Evolutionary conservation across 2,888 invertebrate species (phyloP).

Genomic region (Dryocosmus kuriphilus): DNA sequence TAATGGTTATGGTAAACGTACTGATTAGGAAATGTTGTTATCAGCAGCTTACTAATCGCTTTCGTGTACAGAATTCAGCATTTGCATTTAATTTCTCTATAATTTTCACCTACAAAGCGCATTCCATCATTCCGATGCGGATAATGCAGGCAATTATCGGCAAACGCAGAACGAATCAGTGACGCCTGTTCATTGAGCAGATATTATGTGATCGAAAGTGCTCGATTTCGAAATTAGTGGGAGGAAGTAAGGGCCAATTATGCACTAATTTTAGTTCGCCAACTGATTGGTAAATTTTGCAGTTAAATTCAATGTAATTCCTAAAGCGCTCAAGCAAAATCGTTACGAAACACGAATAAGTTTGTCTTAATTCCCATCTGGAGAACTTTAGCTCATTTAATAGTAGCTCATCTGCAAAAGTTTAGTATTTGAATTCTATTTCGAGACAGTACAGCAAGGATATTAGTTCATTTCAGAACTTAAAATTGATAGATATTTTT

Average conservation of each 20-base stretch:
- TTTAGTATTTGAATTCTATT: no score
- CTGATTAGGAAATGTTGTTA: background rate
- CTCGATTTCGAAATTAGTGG: slow-evolving; percentile 6
- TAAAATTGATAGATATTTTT: no score
- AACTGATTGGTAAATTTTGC: background rate
- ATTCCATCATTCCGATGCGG: slow-evolving; percentile 13
- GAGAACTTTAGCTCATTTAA: no score
- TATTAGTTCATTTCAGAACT: no score
- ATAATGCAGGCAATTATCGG: slow-evolving; percentile 5
- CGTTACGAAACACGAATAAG: no score
- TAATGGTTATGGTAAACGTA: background rate
- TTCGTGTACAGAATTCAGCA: slow-evolving; percentile 15
- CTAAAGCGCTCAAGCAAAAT: background rate
- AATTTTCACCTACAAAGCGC: slow-evolving; percentile 8
- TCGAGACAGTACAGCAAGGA: no score
- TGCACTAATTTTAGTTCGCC: background rate
- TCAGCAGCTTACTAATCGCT: background rate
- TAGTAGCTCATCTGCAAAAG: no score
- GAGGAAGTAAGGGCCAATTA: slow-evolving; percentile 13
- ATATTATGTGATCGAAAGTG: slow-evolving; percentile 14
- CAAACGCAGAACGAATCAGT: background rate
- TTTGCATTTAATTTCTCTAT: slow-evolving; percentile 19
- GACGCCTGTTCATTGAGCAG: background rate
- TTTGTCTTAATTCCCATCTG: no score
- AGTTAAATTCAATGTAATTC: background rate